A percentile compares a stretch with the other conserved stretches of the same genome.
phyloP scores from a whole-genome alignment of 2,888 invertebrate genomes.

The Drosophila basisetae region DNA sequence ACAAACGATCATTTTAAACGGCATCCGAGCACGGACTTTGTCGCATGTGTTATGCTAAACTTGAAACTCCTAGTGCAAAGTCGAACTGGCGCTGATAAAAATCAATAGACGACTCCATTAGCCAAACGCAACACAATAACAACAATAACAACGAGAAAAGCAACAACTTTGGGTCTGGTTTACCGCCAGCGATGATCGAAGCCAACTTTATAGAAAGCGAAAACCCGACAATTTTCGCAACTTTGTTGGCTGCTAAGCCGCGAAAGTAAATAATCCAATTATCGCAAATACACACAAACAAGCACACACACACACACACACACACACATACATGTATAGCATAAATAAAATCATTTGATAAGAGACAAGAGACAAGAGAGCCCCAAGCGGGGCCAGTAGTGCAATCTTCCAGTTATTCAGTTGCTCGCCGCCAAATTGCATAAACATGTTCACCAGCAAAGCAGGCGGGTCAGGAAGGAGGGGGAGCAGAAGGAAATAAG shows the following conservation, averaged over 20 bases:
- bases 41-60: slow-evolving; percentile 6
- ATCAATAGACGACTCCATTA: slow-evolving; percentile 58
- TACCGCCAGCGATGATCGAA: slow-evolving; percentile 42
- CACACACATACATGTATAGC: slow-evolving; percentile 51
- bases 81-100: slow-evolving; percentile 39
- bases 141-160: slow-evolving; percentile 12
- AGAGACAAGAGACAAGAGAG: slow-evolving; percentile 62
- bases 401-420: slow-evolving; percentile 50
- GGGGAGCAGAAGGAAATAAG: slow-evolving; percentile 65
- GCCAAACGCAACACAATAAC: slow-evolving; percentile 25
- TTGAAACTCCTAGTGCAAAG: slow-evolving; percentile 50
- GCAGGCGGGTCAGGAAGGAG: not conserved
- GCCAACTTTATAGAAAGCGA: slow-evolving; percentile 74
- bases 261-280: slow-evolving; percentile 82
- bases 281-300: slow-evolving; percentile 64
- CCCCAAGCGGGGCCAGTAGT: slow-evolving; percentile 17
- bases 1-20: slow-evolving; percentile 2
- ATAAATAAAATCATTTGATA: slow-evolving; percentile 81
- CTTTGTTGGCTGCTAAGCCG: slow-evolving; percentile 74
- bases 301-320: not conserved
- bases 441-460: slow-evolving; percentile 64
- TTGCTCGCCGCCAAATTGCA: slow-evolving; percentile 63
- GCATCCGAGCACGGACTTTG: slow-evolving; percentile 9
- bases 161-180: slow-evolving; percentile 16
- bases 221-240: slow-evolving; percentile 78